phyloP scores from a whole-genome alignment of 2,888 invertebrate species.

The Bellardia bayeri region DNA sequence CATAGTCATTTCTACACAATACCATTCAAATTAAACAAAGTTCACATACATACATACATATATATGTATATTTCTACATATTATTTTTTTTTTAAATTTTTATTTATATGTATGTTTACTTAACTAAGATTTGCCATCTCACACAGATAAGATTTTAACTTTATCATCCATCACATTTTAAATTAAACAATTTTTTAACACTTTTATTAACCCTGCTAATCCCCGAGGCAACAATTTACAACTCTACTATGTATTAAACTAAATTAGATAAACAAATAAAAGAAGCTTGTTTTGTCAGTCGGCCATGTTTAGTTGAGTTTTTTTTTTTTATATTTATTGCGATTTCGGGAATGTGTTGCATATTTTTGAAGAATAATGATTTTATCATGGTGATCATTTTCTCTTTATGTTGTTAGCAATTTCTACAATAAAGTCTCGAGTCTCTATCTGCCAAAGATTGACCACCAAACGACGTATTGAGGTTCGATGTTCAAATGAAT shows the following conservation, averaged over 20 bases:
- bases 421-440: too few species aligned
- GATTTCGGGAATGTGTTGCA: too few species aligned
- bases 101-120: conserved; percentile 1
- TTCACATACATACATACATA: neutral
- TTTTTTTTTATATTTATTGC: too few species aligned
- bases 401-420: too few species aligned
- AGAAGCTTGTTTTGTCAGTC: neutral
- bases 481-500: too few species aligned
- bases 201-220: conserved; percentile 27
- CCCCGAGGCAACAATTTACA: conserved; percentile 32
- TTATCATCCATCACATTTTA: conserved; percentile 3
- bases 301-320: too few species aligned
- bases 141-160: conserved; percentile 41
- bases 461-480: too few species aligned
- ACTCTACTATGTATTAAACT: neutral
- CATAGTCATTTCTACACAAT: conserved; percentile 9
- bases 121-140: conserved; percentile 16
- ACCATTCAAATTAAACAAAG: neutral
- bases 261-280: neutral
- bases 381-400: too few species aligned
- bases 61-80: neutral
- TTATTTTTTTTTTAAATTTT: conserved; percentile 18
- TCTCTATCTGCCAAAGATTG: too few species aligned
- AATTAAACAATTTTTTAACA: neutral
- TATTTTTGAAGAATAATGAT: too few species aligned